phyloP scores from a whole-genome alignment of 2,888 invertebrate genomes.

The Athetis lepigone region DNA sequence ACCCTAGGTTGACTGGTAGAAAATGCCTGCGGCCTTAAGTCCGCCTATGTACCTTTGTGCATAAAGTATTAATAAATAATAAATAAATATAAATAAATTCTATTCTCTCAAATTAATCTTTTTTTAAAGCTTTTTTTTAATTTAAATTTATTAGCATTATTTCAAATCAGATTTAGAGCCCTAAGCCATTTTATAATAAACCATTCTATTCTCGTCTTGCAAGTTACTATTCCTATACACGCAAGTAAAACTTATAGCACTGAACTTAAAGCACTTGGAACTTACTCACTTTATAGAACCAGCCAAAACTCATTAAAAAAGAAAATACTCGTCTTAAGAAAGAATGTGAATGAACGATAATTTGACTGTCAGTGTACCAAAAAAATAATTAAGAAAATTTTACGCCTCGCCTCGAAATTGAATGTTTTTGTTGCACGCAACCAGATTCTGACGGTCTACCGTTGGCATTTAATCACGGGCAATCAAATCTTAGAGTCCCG shows the following conservation, averaged over 20 bases:
- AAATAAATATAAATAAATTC: too few species aligned
- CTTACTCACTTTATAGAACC: too few species aligned
- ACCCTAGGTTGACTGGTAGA: too few species aligned
- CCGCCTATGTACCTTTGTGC: too few species aligned
- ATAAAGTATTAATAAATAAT: too few species aligned
- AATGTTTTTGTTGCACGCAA: conserved; percentile 39
- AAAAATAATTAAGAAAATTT: conserved; percentile 8
- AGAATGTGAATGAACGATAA: conserved; percentile 4
- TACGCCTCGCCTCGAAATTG: conserved; percentile 9
- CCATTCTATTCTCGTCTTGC: not conserved
- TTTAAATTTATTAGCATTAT: too few species aligned
- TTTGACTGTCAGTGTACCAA: conserved; percentile 4
- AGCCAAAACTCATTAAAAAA: too few species aligned
- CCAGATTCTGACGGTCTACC: conserved; percentile 7
- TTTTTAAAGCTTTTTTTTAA: too few species aligned
- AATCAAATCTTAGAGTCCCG: conserved; percentile 1
- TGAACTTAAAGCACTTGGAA: too few species aligned
- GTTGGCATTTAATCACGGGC: conserved; percentile 32
- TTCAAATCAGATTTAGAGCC: too few species aligned
- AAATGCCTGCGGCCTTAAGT: too few species aligned
- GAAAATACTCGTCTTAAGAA: not conserved
- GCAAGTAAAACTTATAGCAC: conserved; percentile 3
- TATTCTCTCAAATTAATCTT: too few species aligned
- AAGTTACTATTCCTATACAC: not conserved
- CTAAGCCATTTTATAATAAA: not conserved